Percentiles rank a stretch among this genome's conserved stretches.
Conservation (phyloP, 2,797 vertebrate genomes). For the Sus cebifrons region DNA sequence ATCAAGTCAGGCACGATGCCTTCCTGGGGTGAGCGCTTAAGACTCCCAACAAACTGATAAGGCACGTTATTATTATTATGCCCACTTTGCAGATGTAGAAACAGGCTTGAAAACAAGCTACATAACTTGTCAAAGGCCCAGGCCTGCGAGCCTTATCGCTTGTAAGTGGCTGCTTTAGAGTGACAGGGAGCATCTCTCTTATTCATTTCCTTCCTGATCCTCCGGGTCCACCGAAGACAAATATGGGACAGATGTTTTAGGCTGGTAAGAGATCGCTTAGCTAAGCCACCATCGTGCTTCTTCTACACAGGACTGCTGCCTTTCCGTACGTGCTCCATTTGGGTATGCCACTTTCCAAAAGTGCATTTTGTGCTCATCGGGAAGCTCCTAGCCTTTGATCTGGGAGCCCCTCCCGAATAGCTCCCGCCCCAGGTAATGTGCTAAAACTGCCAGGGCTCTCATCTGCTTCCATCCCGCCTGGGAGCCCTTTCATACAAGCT, state of each 20-base stretch:
- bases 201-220: not conserved
- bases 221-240: not conserved
- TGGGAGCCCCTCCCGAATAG: not conserved
- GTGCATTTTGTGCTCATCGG: not conserved
- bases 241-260: not conserved
- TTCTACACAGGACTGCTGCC: not conserved
- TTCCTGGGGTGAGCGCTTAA: not conserved
- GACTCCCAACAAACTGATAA: not conserved
- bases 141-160: fast-evolving
- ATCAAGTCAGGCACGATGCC: not conserved
- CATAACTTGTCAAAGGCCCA: not conserved
- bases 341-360: not conserved
- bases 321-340: not conserved
- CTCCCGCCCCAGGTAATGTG: not conserved
- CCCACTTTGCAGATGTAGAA: not conserved
- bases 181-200: not conserved
- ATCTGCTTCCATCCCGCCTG: not conserved
- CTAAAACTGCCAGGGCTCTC: not conserved
- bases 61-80: not conserved
- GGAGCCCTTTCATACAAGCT: not conserved
- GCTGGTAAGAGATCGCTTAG: not conserved
- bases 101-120: not conserved
- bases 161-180: not conserved
- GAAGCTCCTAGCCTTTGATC: not conserved
- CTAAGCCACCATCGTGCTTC: not conserved